These are phyloP conservation scores for Diachasma alloeum DNA, from an alignment of 1,140 invertebrate genomes.

Conservation along the genomic window DNA sequence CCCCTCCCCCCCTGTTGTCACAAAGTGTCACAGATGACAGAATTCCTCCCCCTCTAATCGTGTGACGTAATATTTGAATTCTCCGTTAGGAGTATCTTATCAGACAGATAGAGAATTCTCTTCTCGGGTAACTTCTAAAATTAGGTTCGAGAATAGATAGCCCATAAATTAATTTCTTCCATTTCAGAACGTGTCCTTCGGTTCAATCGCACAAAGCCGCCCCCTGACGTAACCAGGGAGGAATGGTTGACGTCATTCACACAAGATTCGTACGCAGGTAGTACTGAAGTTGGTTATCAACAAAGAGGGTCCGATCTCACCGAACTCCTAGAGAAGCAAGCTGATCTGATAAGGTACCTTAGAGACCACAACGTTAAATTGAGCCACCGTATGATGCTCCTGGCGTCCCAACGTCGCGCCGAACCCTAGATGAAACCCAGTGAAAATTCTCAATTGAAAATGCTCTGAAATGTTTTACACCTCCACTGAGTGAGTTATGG, in stretches of 20 bases:
- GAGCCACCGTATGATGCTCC: slow-evolving; percentile 59
- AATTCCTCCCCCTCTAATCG: no score
- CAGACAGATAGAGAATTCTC: neutral
- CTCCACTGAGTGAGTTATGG: no score
- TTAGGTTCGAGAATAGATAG: neutral
- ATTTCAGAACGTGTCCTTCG: slow-evolving; percentile 66
- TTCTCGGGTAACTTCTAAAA: neutral
- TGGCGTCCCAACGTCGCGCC: slow-evolving; percentile 47
- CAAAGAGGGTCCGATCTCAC: slow-evolving; percentile 66
- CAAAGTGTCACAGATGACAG: no score
- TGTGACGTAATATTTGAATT: no score
- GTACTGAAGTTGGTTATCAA: slow-evolving; percentile 68
- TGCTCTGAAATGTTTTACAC: no score
- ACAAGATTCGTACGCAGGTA: slow-evolving; percentile 61
- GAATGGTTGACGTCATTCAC: slow-evolving; percentile 67
- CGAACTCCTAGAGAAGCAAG: slow-evolving; percentile 74
- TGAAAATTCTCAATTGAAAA: no score
- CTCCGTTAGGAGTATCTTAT: no score
- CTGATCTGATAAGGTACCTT: slow-evolving; percentile 66
- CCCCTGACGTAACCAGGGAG: slow-evolving; percentile 68
- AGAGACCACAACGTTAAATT: slow-evolving; percentile 63
- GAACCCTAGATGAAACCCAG: neutral
- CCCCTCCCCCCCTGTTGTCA: no score
- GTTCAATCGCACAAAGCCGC: slow-evolving; percentile 68
- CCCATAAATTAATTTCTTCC: slow-evolving; percentile 22